These are phyloP conservation scores for Papilio elwesi DNA, from an alignment of 2,888 invertebrate species.

Conservation along the genomic window DNA sequence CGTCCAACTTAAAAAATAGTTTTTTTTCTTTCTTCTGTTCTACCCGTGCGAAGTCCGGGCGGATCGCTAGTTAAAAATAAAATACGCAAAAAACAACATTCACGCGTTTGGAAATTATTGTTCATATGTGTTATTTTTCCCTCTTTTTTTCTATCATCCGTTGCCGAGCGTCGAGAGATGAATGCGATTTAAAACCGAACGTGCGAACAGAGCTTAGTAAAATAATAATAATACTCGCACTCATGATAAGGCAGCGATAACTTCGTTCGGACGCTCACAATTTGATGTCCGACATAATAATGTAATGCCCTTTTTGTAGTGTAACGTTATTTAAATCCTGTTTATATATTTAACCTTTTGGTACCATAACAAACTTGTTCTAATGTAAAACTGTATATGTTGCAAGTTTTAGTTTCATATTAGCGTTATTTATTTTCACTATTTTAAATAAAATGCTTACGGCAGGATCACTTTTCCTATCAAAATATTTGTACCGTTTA, in stretches of 20 bases:
- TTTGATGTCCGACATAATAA: not conserved
- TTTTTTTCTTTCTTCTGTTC: too few relatives aligned
- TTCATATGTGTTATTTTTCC: not conserved
- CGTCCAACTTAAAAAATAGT: too few relatives aligned
- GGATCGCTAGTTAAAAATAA: too few relatives aligned
- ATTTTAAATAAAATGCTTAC: too few relatives aligned
- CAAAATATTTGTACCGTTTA: not conserved
- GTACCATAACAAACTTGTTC: not conserved
- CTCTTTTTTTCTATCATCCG: not conserved
- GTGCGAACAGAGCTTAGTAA: not conserved
- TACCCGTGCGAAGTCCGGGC: too few relatives aligned
- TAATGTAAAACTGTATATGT: not conserved
- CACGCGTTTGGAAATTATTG: too few relatives aligned
- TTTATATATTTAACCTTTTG: slow-evolving; percentile 3
- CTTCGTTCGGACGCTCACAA: slow-evolving; percentile 30
- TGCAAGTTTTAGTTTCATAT: not conserved
- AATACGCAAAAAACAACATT: too few relatives aligned
- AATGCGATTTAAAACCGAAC: not conserved
- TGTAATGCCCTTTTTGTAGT: not conserved
- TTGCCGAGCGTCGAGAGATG: not conserved
- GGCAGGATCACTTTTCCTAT: not conserved
- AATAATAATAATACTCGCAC: slow-evolving; percentile 29
- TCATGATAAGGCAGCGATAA: slow-evolving; percentile 36
- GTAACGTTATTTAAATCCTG: not conserved
- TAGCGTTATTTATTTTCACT: not conserved